A percentile compares a stretch with the other conserved stretches of the same genome.
Evolutionary conservation across 2,797 vertebrate species (phyloP).

Genomic region (Ambastaia sidthimunki): DNA sequence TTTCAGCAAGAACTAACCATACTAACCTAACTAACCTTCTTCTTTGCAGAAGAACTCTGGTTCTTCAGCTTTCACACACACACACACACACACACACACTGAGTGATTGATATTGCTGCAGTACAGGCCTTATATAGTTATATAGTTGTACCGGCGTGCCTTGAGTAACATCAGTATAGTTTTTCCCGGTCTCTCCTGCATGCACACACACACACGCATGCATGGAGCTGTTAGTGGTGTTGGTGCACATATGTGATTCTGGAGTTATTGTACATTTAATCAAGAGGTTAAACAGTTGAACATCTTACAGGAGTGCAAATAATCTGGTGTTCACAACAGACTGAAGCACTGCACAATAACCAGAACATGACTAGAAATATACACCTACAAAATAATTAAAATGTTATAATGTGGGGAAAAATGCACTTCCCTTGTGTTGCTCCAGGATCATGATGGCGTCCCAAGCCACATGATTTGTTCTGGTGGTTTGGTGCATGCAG

Average conservation of each 20-base stretch:
- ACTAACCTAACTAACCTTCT: not conserved
- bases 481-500: constrained; percentile 37
- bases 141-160: constrained; percentile 33
- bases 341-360: not conserved
- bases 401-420: not conserved
- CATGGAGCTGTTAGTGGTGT: constrained; percentile 31
- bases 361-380: not conserved
- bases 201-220: not conserved
- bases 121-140: constrained; percentile 69
- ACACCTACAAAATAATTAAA: not conserved
- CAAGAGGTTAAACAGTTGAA: not conserved
- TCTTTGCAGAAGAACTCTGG: not conserved
- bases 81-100: constrained; percentile 6
- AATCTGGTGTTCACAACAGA: not conserved
- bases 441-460: constrained; percentile 44
- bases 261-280: constrained; percentile 19
- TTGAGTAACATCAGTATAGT: constrained; percentile 32
- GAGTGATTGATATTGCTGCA: constrained; percentile 51
- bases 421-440: constrained; percentile 13
- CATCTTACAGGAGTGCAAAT: not conserved
- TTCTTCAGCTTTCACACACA: not conserved
- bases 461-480: constrained; percentile 26
- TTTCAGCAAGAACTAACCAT: not conserved
- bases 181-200: constrained; percentile 12
- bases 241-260: constrained; percentile 44